phyloP scores from a whole-genome alignment of 2,113 vertebrate species.

The Leptobrachium leishanense region DNA sequence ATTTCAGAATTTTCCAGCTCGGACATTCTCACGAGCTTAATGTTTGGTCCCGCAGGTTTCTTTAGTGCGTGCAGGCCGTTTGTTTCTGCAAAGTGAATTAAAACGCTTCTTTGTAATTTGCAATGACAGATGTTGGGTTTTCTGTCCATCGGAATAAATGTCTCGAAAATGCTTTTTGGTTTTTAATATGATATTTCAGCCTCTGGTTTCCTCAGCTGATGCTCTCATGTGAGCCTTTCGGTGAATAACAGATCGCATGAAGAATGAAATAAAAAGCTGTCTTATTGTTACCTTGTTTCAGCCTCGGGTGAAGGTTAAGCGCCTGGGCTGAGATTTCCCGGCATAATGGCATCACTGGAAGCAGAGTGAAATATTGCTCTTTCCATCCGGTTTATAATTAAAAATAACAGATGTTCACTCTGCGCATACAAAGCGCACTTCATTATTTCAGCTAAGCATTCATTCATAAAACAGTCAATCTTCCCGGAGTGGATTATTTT shows the following conservation, averaged over 20 bases:
- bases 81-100: no score
- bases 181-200: not conserved
- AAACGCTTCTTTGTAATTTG: no score
- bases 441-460: conserved; percentile 32
- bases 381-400: conserved; percentile 42
- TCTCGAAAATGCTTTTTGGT: no score
- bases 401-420: conserved; percentile 44
- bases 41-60: no score
- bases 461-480: conserved; percentile 40
- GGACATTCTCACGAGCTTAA: no score
- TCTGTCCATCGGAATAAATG: no score
- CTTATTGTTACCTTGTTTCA: conserved; percentile 9
- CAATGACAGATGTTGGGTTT: no score
- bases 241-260: not conserved
- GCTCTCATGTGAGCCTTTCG: not conserved
- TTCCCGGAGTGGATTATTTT: not conserved
- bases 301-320: conserved; percentile 23
- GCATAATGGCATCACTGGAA: not conserved
- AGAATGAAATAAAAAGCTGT: not conserved
- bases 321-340: conserved; percentile 1
- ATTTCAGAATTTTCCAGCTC: no score
- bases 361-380: conserved; percentile 38
- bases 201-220: not conserved
- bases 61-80: no score
- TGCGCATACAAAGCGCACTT: conserved; percentile 24